These are phyloP conservation scores for Centropus unirufus DNA, from an alignment of 2,113 vertebrate genomes.

Conservation along the genomic window DNA sequence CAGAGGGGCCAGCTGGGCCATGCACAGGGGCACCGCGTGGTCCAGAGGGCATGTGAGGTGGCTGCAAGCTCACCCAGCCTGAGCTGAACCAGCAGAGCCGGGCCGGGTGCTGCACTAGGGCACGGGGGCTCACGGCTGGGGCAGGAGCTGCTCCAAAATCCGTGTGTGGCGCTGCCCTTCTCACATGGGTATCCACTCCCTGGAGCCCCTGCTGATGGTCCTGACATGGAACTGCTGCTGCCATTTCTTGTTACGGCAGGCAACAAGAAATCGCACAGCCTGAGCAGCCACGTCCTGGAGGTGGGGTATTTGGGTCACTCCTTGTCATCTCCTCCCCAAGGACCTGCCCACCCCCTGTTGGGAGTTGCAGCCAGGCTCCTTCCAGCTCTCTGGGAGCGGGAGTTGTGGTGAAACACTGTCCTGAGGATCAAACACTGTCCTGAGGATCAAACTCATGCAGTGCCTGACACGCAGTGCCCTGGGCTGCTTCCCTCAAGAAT, in stretches of 20 bases:
- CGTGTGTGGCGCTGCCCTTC: neutral
- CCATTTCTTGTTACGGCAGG: too few species aligned
- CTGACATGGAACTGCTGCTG: neutral
- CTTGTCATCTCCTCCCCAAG: neutral
- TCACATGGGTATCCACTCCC: neutral
- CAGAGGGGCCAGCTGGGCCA: neutral
- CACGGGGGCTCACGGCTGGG: neutral
- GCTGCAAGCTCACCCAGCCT: neutral
- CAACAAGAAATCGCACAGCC: neutral
- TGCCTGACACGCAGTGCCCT: neutral
- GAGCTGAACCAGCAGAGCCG: fast-evolving
- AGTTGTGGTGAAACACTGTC: fast-evolving
- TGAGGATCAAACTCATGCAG: fast-evolving
- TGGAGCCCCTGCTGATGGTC: neutral
- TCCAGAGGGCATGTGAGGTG: neutral
- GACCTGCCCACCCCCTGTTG: neutral
- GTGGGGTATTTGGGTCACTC: neutral
- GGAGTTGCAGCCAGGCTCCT: too few species aligned
- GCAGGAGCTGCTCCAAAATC: neutral
- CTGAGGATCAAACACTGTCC: neutral
- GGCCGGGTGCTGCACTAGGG: fast-evolving
- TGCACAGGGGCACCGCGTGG: fast-evolving
- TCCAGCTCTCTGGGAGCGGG: neutral
- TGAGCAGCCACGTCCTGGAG: neutral
- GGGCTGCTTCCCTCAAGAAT: neutral